A percentile compares a stretch with the other conserved stretches of the same genome.
These are phyloP conservation scores for Scaeva pyrastri DNA, from an alignment of 2,888 invertebrate genomes.

Conservation along the genomic window DNA sequence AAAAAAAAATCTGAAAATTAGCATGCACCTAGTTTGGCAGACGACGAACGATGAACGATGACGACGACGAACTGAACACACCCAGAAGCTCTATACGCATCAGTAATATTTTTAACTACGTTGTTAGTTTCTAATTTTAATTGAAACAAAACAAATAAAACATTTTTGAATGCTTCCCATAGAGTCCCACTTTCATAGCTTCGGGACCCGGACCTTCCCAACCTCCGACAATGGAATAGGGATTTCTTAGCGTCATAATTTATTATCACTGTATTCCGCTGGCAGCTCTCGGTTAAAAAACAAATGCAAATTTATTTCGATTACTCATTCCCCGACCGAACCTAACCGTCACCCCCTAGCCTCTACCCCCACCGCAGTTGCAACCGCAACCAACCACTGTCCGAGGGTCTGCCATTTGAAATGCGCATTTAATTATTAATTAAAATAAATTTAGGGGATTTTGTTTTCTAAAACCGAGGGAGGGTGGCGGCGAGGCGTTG, in stretches of 20 bases:
- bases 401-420: background rate
- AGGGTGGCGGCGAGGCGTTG: too few relatives aligned
- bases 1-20: conserved; percentile 47
- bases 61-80: background rate
- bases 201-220: too few relatives aligned
- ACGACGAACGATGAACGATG: too few relatives aligned
- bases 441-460: conserved; percentile 53
- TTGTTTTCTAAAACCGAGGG: background rate
- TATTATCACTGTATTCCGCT: conserved; percentile 1
- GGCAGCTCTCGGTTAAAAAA: conserved; percentile 38
- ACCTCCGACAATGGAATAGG: conserved; percentile 36
- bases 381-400: background rate
- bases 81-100: conserved; percentile 32
- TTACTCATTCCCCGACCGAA: conserved; percentile 46
- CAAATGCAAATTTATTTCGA: conserved; percentile 69
- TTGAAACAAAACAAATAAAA: conserved; percentile 50
- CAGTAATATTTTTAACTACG: conserved; percentile 57
- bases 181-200: too few relatives aligned
- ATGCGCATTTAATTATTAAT: conserved; percentile 67
- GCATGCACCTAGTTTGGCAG: conserved; percentile 52
- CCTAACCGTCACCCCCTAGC: too few relatives aligned
- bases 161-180: conserved; percentile 6
- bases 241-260: conserved; percentile 18
- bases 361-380: background rate
- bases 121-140: conserved; percentile 48